phyloP scores from a whole-genome alignment of 2,888 invertebrate species.

The Pyrgus malvae region DNA sequence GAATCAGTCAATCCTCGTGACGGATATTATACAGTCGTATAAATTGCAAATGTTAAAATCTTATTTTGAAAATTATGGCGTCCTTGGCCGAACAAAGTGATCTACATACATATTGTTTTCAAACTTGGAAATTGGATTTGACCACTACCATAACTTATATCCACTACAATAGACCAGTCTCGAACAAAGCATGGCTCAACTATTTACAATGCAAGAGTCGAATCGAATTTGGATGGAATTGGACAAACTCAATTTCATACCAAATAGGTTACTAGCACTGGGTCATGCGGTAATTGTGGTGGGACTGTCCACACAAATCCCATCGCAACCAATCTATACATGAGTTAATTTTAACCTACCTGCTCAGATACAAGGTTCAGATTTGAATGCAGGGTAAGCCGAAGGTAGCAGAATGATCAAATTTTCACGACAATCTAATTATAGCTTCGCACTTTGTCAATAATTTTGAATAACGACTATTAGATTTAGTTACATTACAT shows the following conservation, averaged over 20 bases:
- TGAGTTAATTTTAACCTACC: constrained; percentile 30
- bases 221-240: constrained; percentile 75
- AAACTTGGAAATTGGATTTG: constrained; percentile 10
- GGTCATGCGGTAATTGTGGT: constrained; percentile 71
- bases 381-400: not conserved
- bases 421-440: constrained; percentile 25
- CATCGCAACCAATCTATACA: constrained; percentile 34
- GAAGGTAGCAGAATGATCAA: constrained; percentile 6
- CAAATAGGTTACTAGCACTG: constrained; percentile 71
- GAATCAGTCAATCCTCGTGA: too few relatives aligned
- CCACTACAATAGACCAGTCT: constrained; percentile 1
- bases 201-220: constrained; percentile 70
- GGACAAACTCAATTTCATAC: constrained; percentile 74
- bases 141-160: constrained; percentile 15
- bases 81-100: not conserved
- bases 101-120: constrained; percentile 10
- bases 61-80: not conserved
- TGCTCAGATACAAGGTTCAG: constrained; percentile 18
- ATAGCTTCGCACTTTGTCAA: not conserved
- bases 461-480: not conserved
- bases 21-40: too few relatives aligned
- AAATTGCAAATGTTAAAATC: too few relatives aligned
- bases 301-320: constrained; percentile 63
- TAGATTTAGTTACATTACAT: too few relatives aligned
- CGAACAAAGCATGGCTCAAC: constrained; percentile 3